Percentiles rank a stretch among this genome's conserved stretches.
These are phyloP conservation scores for Bugula neritina DNA, from an alignment of 2,888 invertebrate genomes.

Conservation along the genomic window DNA sequence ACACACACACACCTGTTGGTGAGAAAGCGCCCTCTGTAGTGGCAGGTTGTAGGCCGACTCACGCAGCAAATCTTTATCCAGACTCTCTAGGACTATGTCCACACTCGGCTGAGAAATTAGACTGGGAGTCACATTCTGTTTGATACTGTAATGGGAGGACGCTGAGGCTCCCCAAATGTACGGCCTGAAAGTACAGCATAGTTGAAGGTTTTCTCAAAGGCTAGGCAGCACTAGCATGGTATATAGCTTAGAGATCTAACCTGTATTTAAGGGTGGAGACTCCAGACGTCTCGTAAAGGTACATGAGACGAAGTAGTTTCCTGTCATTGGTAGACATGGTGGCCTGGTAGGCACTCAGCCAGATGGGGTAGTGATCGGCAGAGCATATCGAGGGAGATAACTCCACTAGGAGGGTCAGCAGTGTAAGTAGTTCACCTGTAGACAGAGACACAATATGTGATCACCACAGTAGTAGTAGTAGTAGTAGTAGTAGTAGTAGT, in stretches of 20 bases:
- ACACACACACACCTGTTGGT: no score
- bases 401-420: not conserved
- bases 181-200: constrained; percentile 61
- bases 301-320: constrained; percentile 62
- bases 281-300: constrained; percentile 65
- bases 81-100: constrained; percentile 66
- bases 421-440: constrained; percentile 2
- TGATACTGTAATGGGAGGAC: constrained; percentile 63
- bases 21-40: constrained; percentile 46
- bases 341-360: constrained; percentile 72
- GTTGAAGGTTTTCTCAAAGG: not conserved
- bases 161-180: constrained; percentile 79
- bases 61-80: constrained; percentile 63
- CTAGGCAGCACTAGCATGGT: not conserved
- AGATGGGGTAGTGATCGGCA: constrained; percentile 65
- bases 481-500: no score
- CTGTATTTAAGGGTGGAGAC: constrained; percentile 59
- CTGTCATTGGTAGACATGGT: constrained; percentile 67
- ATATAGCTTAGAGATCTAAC: constrained; percentile 33
- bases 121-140: constrained; percentile 58
- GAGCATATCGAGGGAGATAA: not conserved
- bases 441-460: not conserved
- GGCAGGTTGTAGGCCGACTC: constrained; percentile 70
- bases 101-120: constrained; percentile 68
- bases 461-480: no score